phyloP scores from a whole-genome alignment of 2,113 vertebrate genomes.

The Colinus virginianus region DNA sequence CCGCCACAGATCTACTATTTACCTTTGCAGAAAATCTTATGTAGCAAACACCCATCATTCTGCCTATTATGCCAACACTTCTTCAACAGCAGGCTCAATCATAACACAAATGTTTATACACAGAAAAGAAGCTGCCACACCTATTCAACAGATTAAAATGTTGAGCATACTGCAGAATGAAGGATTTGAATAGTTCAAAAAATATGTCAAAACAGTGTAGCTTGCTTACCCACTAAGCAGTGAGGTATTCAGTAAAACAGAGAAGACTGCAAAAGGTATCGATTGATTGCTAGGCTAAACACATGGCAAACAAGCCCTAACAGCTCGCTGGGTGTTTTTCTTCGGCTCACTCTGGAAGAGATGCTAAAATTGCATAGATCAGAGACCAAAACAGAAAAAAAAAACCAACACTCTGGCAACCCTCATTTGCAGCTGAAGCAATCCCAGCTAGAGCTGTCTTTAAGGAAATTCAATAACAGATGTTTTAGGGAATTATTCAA shows the following conservation, averaged over 20 bases:
- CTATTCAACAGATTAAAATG: not conserved
- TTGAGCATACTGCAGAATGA: not conserved
- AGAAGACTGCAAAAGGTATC: not conserved
- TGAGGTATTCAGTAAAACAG: not conserved
- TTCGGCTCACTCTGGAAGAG: not conserved
- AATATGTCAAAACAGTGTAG: not conserved
- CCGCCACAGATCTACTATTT: not conserved
- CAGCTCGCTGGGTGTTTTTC: not conserved
- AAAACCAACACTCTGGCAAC: not conserved
- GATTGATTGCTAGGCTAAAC: conserved; percentile 27
- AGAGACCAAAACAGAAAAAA: conserved; percentile 33
- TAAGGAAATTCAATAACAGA: conserved; percentile 16
- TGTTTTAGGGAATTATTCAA: conserved; percentile 18
- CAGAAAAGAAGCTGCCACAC: not conserved
- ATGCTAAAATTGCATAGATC: conserved; percentile 27
- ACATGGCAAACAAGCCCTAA: conserved; percentile 20
- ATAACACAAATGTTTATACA: not conserved
- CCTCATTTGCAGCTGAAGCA: conserved; percentile 31
- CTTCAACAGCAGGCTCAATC: not conserved
- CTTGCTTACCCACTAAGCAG: not conserved
- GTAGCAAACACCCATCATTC: not conserved
- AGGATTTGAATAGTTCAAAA: not conserved
- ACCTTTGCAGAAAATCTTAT: not conserved
- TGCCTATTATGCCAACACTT: not conserved
- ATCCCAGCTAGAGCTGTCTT: conserved; percentile 1